Base-by-base conservation (phyloP, 2,797 vertebrate genomes). In the Momotus momota region DNA sequence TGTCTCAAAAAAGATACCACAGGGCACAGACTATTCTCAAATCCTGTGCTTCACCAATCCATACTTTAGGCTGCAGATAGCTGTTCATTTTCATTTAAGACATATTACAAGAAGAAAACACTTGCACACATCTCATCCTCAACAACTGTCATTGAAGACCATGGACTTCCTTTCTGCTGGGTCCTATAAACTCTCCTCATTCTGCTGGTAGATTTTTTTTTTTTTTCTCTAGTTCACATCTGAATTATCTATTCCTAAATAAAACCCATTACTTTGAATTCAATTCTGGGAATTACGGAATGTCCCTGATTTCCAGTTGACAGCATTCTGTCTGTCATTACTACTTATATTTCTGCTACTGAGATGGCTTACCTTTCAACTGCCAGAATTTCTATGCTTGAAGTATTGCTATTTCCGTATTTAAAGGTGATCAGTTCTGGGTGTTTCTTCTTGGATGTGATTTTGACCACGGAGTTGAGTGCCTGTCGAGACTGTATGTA, bases 401-500 rank as follows among this genome's bases (percentile, higher is more conserved):
- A 98, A 69, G 99, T 96, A 97, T 98, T 99, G 98, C 99, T 99
- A 97, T 97, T 99, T 97, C 99, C 99, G 45, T 99, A 99, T 97
- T 99, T 99, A 98, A 99, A 99, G 1, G 99, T 99, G 93, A 99
- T 99, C 67, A 99, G 98, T 92, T 99, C 99, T 1, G 99, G 99
- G 92, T 99, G 99, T 96, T 99, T 99, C 98, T 99, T 99, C 97
- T 99, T 99, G 60, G 99, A 99, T 31, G 99, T 99, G 97, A 99
- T 99, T 98, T 99, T 99, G 96, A 99, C 99, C 92, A 99, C 99
- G 2, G 99, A 99, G 98, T 98, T 99, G 72, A 99, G 98, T 10
- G 99, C 99, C 96, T 99, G 99, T 85, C 99, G 98, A 96, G 99
- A 99, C 89, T 99, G 99, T 97, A 99, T 99, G 94, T 99, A 99